These are phyloP conservation scores for Silurus meridionalis DNA, from an alignment of 2,113 vertebrate species.

Conservation along the genomic window DNA sequence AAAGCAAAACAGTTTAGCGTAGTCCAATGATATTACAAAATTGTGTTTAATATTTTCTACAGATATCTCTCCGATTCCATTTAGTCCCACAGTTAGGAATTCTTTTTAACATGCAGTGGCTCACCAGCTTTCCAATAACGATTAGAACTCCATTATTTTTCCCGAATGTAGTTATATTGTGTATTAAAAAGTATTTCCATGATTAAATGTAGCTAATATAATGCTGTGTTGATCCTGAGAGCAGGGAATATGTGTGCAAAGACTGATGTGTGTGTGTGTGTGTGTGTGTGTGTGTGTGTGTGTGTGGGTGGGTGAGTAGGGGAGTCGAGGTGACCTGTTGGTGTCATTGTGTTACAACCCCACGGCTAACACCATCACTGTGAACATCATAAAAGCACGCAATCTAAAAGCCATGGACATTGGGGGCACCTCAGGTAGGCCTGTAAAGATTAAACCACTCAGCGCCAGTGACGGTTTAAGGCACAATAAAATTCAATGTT, in stretches of 20 bases:
- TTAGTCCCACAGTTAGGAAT: neutral
- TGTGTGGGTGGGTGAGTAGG: conserved; percentile 70
- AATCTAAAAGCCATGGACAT: conserved; percentile 99
- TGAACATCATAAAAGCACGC: conserved; percentile 98
- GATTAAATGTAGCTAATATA: neutral
- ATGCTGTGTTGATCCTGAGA: neutral
- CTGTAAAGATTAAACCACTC: neutral
- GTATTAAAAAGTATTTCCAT: neutral
- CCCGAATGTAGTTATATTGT: neutral
- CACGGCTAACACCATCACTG: conserved; percentile 95
- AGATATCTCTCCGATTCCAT: neutral
- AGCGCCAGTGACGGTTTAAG: neutral
- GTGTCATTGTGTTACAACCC: conserved; percentile 98
- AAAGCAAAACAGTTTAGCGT: neutral
- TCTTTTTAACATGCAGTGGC: neutral
- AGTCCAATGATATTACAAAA: neutral
- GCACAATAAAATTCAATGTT: neutral
- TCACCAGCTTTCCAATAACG: neutral
- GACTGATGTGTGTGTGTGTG: neutral
- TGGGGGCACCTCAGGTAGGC: conserved; percentile 93
- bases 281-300: neutral
- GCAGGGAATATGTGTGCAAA: neutral
- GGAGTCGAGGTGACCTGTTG: conserved; percentile 94
- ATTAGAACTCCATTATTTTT: neutral
- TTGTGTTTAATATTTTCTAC: neutral